Conservation (phyloP, 2,888 invertebrate genomes). For the Lutraria lutraria region DNA sequence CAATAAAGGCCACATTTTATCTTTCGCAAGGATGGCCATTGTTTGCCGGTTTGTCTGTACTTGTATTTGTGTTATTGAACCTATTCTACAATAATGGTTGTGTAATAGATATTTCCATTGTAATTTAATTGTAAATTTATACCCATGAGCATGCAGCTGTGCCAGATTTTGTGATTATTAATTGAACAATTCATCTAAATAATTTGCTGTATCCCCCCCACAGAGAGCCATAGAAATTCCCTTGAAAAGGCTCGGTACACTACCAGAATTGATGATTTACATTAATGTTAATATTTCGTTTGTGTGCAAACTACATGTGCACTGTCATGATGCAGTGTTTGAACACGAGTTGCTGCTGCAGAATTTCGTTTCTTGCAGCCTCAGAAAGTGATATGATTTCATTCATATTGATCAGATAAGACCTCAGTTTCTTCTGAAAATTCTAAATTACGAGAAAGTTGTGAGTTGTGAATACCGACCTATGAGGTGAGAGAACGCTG, state of each 20-base stretch:
- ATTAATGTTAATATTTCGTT: neutral
- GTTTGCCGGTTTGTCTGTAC: too few species aligned
- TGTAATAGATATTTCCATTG: too few species aligned
- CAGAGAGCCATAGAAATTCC: neutral
- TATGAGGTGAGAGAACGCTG: neutral
- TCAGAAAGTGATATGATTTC: neutral
- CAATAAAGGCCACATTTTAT: too few species aligned
- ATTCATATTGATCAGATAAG: slow-evolving; percentile 16
- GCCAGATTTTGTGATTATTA: too few species aligned
- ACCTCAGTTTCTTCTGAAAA: neutral
- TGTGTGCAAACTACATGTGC: neutral
- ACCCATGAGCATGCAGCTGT: too few species aligned
- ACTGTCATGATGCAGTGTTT: neutral
- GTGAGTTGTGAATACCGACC: neutral
- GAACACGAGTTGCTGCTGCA: neutral
- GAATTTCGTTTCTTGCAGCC: neutral
- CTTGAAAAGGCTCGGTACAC: neutral
- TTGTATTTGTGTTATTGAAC: too few species aligned
- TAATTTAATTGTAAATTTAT: too few species aligned
- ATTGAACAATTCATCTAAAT: too few species aligned
- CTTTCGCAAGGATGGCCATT: too few species aligned
- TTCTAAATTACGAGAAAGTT: neutral
- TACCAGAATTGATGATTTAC: neutral
- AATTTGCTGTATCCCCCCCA: neutral
- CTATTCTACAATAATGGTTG: too few species aligned